These are phyloP conservation scores for Heliangelus exortis DNA, from an alignment of 2,797 vertebrate species.

Conservation along the genomic window DNA sequence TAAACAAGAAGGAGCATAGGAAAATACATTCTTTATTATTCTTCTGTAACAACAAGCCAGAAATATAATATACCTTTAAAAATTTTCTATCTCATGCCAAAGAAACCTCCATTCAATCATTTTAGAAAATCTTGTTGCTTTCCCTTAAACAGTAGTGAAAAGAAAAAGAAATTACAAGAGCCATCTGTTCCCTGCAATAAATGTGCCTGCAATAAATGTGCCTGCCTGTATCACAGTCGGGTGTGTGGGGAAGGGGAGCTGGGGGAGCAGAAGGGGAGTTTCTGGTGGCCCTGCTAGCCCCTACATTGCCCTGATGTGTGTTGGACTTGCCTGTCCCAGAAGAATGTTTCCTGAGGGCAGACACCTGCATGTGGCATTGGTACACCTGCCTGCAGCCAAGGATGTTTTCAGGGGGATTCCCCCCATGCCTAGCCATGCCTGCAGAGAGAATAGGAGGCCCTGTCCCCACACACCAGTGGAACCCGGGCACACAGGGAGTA, in stretches of 20 bases:
- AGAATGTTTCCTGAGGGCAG: background rate
- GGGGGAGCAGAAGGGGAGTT: background rate
- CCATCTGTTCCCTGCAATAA: slow-evolving; percentile 26
- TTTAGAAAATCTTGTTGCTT: slow-evolving; percentile 68
- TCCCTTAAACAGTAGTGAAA: slow-evolving; percentile 61
- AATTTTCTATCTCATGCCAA: slow-evolving; percentile 77
- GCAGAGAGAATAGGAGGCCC: background rate
- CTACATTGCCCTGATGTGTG: fast-evolving
- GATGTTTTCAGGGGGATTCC: fast-evolving
- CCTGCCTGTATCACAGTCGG: slow-evolving; percentile 32
- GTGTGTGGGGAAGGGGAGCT: background rate
- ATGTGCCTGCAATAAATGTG: background rate
- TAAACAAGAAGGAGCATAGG: slow-evolving; percentile 75
- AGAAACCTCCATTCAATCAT: slow-evolving; percentile 70
- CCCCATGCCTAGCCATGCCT: background rate
- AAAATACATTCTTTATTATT: slow-evolving; percentile 88
- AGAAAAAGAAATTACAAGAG: slow-evolving; percentile 53
- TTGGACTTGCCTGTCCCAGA: background rate
- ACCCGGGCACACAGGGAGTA: background rate
- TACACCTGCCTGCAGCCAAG: background rate
- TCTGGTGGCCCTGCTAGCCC: background rate
- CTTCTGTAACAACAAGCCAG: slow-evolving; percentile 85
- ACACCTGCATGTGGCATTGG: background rate
- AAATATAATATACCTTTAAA: slow-evolving; percentile 86
- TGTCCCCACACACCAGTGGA: background rate